Percentiles rank a stretch among this genome's conserved stretches.
Evolutionary conservation across 1,140 invertebrate species (phyloP).

Genomic region (Muscidifurax raptorellus): DNA sequence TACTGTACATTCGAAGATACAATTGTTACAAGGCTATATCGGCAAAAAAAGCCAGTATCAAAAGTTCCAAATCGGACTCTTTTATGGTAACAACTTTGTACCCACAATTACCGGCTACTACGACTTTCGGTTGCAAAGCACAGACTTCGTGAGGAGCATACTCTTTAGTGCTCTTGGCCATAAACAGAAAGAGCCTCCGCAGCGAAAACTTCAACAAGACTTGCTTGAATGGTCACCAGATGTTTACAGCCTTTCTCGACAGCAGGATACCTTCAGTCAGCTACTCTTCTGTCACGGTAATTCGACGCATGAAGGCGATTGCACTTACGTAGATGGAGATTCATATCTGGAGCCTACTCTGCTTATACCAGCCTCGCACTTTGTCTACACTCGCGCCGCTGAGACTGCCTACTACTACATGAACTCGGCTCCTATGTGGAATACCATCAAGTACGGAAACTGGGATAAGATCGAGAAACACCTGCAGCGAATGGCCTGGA

Average conservation of each 20-base stretch:
- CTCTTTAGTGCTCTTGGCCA: background rate
- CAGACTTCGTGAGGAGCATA: background rate
- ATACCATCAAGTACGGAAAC: background rate
- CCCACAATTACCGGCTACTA: background rate
- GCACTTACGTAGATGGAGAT: background rate
- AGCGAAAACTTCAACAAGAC: background rate
- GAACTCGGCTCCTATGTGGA: background rate
- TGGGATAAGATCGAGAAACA: background rate
- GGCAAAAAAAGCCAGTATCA: background rate
- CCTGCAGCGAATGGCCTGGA: background rate
- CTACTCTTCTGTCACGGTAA: background rate
- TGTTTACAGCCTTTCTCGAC: background rate
- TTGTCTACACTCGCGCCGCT: background rate
- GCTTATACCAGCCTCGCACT: background rate
- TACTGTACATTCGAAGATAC: background rate
- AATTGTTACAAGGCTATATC: background rate
- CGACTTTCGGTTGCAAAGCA: background rate
- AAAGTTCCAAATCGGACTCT: background rate
- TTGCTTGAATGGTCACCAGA: background rate
- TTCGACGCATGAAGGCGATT: background rate
- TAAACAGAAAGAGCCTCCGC: background rate
- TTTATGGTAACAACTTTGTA: background rate
- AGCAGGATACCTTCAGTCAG: background rate
- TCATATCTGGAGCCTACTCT: background rate
- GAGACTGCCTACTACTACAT: background rate